Percentiles rank a stretch among this genome's conserved stretches.
These are phyloP conservation scores for Magallana nippona DNA, from an alignment of 2,888 invertebrate genomes.

Conservation along the genomic window DNA sequence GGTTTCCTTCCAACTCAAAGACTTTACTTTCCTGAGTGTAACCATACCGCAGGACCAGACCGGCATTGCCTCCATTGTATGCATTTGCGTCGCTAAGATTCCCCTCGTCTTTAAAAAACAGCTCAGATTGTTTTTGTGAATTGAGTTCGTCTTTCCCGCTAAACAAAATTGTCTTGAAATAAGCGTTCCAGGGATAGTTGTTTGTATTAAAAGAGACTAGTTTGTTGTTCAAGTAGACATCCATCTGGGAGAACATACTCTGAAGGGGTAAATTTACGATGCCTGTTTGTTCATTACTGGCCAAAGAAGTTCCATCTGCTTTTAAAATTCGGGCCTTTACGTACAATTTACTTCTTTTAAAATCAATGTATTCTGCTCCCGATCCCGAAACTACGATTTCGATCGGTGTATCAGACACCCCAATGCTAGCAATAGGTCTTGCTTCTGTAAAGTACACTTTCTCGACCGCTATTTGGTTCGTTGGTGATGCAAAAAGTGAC, in stretches of 20 bases:
- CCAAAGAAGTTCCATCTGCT: conserved; percentile 35
- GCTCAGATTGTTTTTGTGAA: conserved; percentile 30
- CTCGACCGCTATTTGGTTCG: conserved; percentile 43
- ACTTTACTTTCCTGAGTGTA: conserved; percentile 35
- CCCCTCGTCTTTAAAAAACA: conserved; percentile 36
- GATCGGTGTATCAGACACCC: conserved; percentile 28
- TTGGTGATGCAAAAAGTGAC: conserved; percentile 38
- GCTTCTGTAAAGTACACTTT: conserved; percentile 42
- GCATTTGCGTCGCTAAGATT: conserved; percentile 27
- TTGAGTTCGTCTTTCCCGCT: not conserved
- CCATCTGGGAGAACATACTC: conserved; percentile 40
- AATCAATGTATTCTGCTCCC: conserved; percentile 46
- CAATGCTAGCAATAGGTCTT: conserved; percentile 41
- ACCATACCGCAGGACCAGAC: conserved; percentile 39
- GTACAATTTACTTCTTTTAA: conserved; percentile 42
- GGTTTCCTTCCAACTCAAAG: conserved; percentile 38
- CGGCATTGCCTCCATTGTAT: conserved; percentile 35
- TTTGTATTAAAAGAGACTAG: conserved; percentile 32
- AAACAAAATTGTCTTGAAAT: conserved; percentile 30
- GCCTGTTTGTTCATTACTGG: conserved; percentile 40
- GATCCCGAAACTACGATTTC: conserved; percentile 37
- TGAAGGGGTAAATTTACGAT: conserved; percentile 44
- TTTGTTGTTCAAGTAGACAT: conserved; percentile 44
- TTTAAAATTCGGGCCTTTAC: conserved; percentile 43
- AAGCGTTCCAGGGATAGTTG: conserved; percentile 32